These are phyloP conservation scores for Paracentrotus lividus DNA, from an alignment of 53 echinoderm and acorn worm species.

Conservation along the genomic window DNA sequence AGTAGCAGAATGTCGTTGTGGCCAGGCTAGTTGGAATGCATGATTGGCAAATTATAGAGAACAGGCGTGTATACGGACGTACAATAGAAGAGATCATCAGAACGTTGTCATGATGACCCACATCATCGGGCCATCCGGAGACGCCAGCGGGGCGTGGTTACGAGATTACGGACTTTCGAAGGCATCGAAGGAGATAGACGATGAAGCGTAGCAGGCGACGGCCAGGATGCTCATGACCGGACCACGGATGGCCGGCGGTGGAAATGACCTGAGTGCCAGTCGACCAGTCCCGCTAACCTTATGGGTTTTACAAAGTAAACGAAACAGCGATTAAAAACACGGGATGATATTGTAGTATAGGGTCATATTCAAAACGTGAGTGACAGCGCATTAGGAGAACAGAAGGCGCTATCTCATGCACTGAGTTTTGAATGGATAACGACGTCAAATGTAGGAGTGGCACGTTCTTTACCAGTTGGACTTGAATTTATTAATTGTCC, in stretches of 20 bases:
- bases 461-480: too few species aligned
- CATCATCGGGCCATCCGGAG: conserved; percentile 39
- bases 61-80: neutral
- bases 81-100: conserved; percentile 32
- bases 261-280: conserved; percentile 50
- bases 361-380: too few species aligned
- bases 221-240: conserved; percentile 56
- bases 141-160: conserved; percentile 49
- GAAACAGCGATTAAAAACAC: too few species aligned
- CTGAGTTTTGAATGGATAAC: too few species aligned
- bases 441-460: too few species aligned
- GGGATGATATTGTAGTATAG: too few species aligned
- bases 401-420: too few species aligned
- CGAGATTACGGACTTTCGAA: conserved; percentile 38
- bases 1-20: conserved; percentile 54
- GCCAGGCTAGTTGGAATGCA: conserved; percentile 56
- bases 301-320: neutral
- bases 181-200: conserved; percentile 57
- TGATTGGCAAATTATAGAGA: conserved; percentile 56
- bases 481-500: too few species aligned
- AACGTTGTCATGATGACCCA: conserved; percentile 14
- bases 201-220: conserved; percentile 55
- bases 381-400: too few species aligned
- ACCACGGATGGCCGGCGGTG: conserved; percentile 52
- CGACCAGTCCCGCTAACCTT: neutral